Evolutionary conservation across 2,113 vertebrate genomes (phyloP), one percentile per base, ranked within the genome.

Genomic region (Acanthochromis polyacanthus): DNA sequence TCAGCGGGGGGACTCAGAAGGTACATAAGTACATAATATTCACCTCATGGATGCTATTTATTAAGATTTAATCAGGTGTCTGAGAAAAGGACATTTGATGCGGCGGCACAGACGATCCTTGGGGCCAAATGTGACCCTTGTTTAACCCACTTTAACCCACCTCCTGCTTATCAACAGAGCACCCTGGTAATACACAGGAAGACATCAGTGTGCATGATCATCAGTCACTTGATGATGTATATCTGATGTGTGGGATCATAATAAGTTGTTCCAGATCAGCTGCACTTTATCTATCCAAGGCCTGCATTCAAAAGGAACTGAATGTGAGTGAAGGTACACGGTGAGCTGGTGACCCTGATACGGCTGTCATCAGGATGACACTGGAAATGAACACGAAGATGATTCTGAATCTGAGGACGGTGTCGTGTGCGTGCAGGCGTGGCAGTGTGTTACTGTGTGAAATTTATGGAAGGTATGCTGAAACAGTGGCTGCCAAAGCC

Each of bases 21-120:
- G 9, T 63, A 64, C 57, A 70, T 55, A 22, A 53, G 63, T 25
- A 46, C 71, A 75, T 70, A 61, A 68, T n/a, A 71, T 71, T 85
- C 71, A 64, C 43, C 77, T 79, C 55, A 48, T 83, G 60, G 71
- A 65, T 66, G 52, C 67, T n/a, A 55, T 82, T 87, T 68, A 82
- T 80, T 52, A 59, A 48, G 22, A 69, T 75, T 48, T 78, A 71
- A 81, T 82, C 59, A 64, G 59, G 48, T 59, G 14, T 56, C 51
- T 72, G 50, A 36, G 61, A 72, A 64, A 46, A 50, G 52, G 45
- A 45, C 25, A 11, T 71, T 48, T 61, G 32, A 81, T 51, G 67
- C 65, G 19, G 1, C 12, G 7, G 32, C 43, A 75, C 66, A 59
- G 59, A 64, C 19, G 23, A 60, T 53, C 28, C 45, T 75, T n/a